Conservation (phyloP, 2,888 invertebrate species). For the Dione juno region DNA sequence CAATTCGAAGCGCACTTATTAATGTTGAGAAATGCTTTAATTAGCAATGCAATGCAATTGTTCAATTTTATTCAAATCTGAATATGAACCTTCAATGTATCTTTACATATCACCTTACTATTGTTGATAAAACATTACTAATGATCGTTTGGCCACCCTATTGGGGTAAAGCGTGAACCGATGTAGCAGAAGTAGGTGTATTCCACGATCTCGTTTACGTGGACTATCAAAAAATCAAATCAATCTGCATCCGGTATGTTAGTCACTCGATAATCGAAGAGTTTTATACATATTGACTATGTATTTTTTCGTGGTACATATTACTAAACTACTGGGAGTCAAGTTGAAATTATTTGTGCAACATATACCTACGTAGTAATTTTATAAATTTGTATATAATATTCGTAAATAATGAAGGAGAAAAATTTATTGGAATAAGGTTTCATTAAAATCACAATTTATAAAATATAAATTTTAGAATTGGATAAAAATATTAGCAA, state of each 20-base stretch:
- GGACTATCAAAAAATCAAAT: no score
- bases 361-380: not conserved
- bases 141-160: not conserved
- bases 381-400: no score
- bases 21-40: no score
- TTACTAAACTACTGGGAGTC: not conserved
- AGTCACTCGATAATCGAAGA: no score
- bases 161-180: no score
- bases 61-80: not conserved
- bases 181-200: no score
- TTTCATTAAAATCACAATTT: not conserved
- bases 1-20: conserved; percentile 3
- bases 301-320: not conserved
- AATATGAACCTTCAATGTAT: not conserved
- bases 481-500: not conserved
- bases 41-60: not conserved
- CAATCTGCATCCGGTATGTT: no score
- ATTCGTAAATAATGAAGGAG: not conserved
- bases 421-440: not conserved
- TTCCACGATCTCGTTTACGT: not conserved
- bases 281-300: no score
- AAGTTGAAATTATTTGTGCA: not conserved
- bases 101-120: not conserved
- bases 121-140: not conserved
- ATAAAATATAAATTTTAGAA: not conserved